A percentile compares a stretch with the other conserved stretches of the same genome.
These are phyloP conservation scores for Hippocampus barbouri DNA, from an alignment of 2,113 vertebrate genomes.

Conservation along the genomic window DNA sequence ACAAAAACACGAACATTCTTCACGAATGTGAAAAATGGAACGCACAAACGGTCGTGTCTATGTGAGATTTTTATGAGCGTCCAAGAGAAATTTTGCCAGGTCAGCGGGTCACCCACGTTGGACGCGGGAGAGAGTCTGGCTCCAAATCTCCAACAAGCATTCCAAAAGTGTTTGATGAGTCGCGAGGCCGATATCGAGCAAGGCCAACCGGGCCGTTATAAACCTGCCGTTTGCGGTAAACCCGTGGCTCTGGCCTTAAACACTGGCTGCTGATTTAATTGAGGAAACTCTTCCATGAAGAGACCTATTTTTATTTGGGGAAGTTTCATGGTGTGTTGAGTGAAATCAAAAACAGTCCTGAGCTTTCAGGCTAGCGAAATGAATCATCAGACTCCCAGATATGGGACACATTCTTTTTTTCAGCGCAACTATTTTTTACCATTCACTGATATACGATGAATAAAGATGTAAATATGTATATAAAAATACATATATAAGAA, in stretches of 20 bases:
- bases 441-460: background rate
- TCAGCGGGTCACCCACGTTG: background rate
- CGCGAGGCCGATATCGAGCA: background rate
- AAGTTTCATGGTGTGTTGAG: background rate
- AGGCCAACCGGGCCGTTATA: background rate
- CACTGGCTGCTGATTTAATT: background rate
- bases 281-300: background rate
- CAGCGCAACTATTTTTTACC: background rate
- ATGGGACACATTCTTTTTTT: background rate
- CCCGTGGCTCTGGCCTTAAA: too few species aligned
- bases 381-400: background rate
- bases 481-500: too few species aligned
- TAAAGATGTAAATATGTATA: background rate
- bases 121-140: background rate
- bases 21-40: conserved; percentile 60
- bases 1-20: conserved; percentile 25
- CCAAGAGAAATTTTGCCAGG: conserved; percentile 9
- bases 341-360: background rate
- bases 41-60: conserved; percentile 54
- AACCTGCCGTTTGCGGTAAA: background rate
- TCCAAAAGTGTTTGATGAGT: background rate
- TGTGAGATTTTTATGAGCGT: conserved; percentile 31
- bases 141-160: background rate
- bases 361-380: background rate
- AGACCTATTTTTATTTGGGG: background rate